Base-by-base conservation (phyloP, 2,797 vertebrate species). In the Acrossocheilus fasciatus region DNA sequence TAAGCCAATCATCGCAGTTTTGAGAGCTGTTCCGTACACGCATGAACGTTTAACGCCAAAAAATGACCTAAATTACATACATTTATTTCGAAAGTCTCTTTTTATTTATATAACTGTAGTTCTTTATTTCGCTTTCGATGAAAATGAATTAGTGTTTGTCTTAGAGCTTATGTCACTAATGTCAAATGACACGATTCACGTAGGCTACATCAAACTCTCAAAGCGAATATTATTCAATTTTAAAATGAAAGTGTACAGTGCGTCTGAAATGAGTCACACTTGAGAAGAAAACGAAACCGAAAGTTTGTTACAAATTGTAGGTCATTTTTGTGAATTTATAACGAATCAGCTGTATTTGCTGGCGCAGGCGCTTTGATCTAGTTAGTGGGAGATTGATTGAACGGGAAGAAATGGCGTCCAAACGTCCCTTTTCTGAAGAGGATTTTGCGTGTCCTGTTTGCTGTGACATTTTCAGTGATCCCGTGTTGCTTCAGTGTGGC, bases 391-490 rank as follows among this genome's bases (percentile, higher is more conserved):
- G 26, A 30, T 15, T 30, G 11, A n/a, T 4, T n/a, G 23, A 62
- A 18, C 30, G 2, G 2, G 50, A 9, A 39, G 50, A 84, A 41
- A 90, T 91, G 89, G 82, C 88, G 2, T 82, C 30, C 4, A 90
- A 85, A 78, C 80, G 72, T 5, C 3, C 23, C 2, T 83, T 88
- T 34, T 64, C 74, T 34, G 89, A 90, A 20, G 95, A 96, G 34
- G 95, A 96, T 20, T 82, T 96, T 76, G 83, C 91, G 0, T 96
- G 95, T 7, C 94, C 95, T 10, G 91, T 96, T 76, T 96, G 96
- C 83, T 95, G 93, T 80, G 95, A 95, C 0, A 94, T 95, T 0
- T 96, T 96, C 90, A 93, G 86, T 0, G 93, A 95, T 2, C 95
- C 95, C 0, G 94, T 95, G 77, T 93, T 95, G 0, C 93, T 96